Conservation (phyloP, 2,113 vertebrate genomes). For the Falco punctatus region DNA sequence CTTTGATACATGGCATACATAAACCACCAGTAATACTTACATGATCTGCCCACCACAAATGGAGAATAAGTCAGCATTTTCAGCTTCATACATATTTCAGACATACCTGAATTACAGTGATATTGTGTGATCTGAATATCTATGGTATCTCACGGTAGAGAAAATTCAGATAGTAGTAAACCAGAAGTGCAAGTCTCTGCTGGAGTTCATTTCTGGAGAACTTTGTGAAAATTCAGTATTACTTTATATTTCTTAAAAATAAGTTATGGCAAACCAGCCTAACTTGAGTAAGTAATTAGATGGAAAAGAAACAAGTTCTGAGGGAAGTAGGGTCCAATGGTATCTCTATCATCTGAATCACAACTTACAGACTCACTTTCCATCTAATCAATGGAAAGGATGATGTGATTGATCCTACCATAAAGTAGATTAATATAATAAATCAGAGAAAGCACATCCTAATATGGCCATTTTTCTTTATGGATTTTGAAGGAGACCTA, state of each 20-base stretch:
- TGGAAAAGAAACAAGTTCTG: fast-evolving
- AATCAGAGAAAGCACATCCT: not conserved
- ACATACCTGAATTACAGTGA: too few relatives aligned
- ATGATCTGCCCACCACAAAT: not conserved
- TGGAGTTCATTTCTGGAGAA: not conserved
- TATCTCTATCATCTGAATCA: not conserved
- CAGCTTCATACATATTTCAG: not conserved
- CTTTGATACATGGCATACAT: not conserved
- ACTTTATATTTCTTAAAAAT: not conserved
- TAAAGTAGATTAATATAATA: not conserved
- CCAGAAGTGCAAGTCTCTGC: not conserved
- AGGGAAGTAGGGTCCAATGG: not conserved
- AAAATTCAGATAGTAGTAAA: not conserved
- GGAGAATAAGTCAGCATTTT: not conserved
- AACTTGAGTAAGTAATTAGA: not conserved
- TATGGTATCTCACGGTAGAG: not conserved
- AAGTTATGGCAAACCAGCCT: not conserved
- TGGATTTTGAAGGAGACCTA: not conserved
- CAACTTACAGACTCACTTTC: not conserved
- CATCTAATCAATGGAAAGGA: not conserved
- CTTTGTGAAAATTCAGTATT: not conserved
- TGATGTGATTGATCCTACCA: not conserved
- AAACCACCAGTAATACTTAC: not conserved
- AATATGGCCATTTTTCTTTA: not conserved
- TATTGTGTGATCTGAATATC: too few relatives aligned